Evolutionary conservation across 2,888 invertebrate genomes (phyloP).

Genomic region (Drosophila anomalata): DNA sequence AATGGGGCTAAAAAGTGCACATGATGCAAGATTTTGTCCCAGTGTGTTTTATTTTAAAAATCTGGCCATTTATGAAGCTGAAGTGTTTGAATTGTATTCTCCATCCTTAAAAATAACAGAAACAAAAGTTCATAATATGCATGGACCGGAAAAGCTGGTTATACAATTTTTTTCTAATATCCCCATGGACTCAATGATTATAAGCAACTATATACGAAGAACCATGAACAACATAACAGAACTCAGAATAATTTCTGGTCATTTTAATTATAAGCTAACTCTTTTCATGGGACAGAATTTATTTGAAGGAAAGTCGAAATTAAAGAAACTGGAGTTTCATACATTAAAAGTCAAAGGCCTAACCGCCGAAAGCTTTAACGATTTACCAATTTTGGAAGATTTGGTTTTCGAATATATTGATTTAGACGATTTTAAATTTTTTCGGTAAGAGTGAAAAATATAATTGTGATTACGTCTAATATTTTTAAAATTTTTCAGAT

Average conservation of each 20-base stretch:
- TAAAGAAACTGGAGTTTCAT: neutral
- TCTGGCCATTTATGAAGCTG: neutral
- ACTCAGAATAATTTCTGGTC: neutral
- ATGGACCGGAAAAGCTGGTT: neutral
- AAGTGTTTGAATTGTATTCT: neutral
- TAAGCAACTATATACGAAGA: neutral
- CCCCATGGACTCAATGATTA: neutral
- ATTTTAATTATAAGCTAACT: neutral
- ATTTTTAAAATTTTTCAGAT: neutral
- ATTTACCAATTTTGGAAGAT: neutral
- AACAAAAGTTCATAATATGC: neutral
- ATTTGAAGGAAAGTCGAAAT: neutral
- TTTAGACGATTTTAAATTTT: neutral
- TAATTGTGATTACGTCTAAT: no score
- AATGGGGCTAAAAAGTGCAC: neutral
- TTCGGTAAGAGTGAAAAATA: conserved; percentile 2
- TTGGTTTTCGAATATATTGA: neutral
- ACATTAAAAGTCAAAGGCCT: neutral
- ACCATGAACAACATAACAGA: neutral
- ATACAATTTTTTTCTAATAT: neutral
- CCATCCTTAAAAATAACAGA: neutral
- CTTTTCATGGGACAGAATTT: neutral
- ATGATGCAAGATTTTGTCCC: neutral
- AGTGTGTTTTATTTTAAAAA: neutral
- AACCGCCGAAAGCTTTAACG: neutral